A percentile compares a stretch with the other conserved stretches of the same genome.
Evolutionary conservation across 2,113 vertebrate species (phyloP).

Genomic region (Bungarus multicinctus): DNA sequence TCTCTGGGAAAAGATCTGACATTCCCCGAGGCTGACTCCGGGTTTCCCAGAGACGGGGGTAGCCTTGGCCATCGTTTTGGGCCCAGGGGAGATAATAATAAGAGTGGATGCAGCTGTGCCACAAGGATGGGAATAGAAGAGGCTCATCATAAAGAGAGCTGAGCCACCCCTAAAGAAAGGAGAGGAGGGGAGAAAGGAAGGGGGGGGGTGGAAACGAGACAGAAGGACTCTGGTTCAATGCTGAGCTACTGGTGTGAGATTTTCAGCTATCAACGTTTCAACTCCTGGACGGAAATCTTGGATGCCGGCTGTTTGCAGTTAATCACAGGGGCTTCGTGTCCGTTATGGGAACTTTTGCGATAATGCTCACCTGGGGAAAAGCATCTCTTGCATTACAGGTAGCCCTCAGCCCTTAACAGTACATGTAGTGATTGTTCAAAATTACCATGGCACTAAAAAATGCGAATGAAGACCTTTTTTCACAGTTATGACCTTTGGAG

Average conservation of each 20-base stretch:
- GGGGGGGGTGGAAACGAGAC: background rate
- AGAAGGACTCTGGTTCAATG: background rate
- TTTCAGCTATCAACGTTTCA: background rate
- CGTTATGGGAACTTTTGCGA: background rate
- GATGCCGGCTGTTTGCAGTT: background rate
- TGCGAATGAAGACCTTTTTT: background rate
- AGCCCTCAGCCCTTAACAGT: background rate
- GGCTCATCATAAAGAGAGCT: background rate
- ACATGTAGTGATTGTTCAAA: background rate
- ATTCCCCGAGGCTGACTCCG: conserved; percentile 6
- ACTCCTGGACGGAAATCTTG: background rate
- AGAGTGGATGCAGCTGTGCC: conserved; percentile 25
- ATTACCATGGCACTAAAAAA: background rate
- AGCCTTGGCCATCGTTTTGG: conserved; percentile 7
- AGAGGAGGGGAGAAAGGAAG: background rate
- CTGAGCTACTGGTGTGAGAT: background rate
- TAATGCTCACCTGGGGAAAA: background rate
- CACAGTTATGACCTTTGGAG: background rate
- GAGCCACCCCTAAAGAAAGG: conserved; percentile 6
- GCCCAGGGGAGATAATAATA: conserved; percentile 5
- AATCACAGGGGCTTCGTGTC: background rate
- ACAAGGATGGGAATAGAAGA: background rate
- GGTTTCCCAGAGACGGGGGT: conserved; percentile 27
- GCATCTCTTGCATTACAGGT: background rate
- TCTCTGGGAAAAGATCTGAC: conserved; percentile 21